Evolutionary conservation across 2,113 vertebrate species (phyloP).

Genomic region (Chionodraco myersi): DNA sequence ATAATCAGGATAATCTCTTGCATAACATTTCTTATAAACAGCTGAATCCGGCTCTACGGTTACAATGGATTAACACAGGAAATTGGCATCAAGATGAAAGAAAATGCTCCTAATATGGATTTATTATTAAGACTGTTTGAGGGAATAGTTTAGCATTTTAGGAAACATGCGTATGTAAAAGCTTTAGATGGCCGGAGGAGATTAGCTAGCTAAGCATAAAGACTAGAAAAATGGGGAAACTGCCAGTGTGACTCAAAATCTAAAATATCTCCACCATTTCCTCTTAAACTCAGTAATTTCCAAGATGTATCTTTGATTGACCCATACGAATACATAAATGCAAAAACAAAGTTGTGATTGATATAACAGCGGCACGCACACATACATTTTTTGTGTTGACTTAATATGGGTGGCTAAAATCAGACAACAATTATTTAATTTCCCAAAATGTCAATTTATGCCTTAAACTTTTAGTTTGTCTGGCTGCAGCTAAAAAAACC

Average conservation of each 20-base stretch:
- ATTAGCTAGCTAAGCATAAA: not conserved
- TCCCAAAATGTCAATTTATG: too few species aligned
- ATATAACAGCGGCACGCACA: too few species aligned
- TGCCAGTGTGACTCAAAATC: not conserved
- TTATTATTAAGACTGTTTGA: not conserved
- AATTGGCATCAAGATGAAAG: slow-evolving; percentile 5
- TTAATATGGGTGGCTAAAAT: too few species aligned
- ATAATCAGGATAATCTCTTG: slow-evolving; percentile 2
- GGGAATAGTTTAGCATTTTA: not conserved
- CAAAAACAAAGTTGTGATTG: too few species aligned
- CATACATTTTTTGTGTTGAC: too few species aligned
- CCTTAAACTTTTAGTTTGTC: too few species aligned
- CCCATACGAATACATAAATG: not conserved
- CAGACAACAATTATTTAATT: too few species aligned
- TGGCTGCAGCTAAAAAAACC: too few species aligned
- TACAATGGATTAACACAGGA: not conserved
- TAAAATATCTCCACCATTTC: not conserved
- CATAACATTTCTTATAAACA: slow-evolving; percentile 1
- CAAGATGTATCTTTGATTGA: not conserved
- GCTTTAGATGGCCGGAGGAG: not conserved
- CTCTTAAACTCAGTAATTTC: not conserved
- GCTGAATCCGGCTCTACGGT: not conserved
- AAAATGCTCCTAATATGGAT: slow-evolving; percentile 4
- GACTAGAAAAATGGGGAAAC: not conserved
- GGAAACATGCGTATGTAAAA: not conserved